phyloP scores from a whole-genome alignment of 2,113 vertebrate genomes.

The Oreocharis arfaki region DNA sequence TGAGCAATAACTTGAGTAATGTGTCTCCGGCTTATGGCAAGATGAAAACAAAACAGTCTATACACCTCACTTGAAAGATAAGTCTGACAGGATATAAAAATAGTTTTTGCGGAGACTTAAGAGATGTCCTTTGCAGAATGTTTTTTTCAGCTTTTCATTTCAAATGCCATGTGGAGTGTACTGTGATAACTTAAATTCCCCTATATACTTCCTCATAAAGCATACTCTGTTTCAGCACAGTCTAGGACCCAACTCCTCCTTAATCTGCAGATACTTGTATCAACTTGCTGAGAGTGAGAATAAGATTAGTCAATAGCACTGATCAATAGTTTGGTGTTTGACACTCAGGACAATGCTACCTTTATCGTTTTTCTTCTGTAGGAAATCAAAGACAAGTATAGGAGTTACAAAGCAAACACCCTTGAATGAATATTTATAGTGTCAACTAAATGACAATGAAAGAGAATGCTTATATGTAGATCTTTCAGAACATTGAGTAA shows the following conservation, averaged over 20 bases:
- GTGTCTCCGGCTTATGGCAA: background rate
- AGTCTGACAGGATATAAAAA: background rate
- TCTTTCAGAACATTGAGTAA: background rate
- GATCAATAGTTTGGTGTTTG: background rate
- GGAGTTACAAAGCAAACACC: background rate
- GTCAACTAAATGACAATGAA: background rate
- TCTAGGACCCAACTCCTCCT: background rate
- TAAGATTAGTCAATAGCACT: background rate
- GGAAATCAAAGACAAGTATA: background rate
- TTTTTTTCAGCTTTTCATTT: background rate
- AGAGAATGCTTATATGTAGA: background rate
- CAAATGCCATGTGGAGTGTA: background rate
- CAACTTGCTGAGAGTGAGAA: background rate
- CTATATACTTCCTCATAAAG: background rate
- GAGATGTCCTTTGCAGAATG: background rate
- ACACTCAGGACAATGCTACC: background rate
- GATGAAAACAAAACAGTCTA: background rate
- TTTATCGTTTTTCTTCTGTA: background rate
- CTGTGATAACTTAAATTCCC: background rate
- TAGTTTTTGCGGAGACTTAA: background rate
- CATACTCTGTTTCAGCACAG: background rate
- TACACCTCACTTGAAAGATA: background rate
- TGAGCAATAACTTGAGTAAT: background rate
- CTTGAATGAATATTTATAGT: background rate
- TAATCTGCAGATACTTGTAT: background rate